Percentiles rank a stretch among this genome's conserved stretches.
These are phyloP conservation scores for Trididemnum miniatum DNA, from an alignment of 23 tunicate genomes.

Conservation along the genomic window DNA sequence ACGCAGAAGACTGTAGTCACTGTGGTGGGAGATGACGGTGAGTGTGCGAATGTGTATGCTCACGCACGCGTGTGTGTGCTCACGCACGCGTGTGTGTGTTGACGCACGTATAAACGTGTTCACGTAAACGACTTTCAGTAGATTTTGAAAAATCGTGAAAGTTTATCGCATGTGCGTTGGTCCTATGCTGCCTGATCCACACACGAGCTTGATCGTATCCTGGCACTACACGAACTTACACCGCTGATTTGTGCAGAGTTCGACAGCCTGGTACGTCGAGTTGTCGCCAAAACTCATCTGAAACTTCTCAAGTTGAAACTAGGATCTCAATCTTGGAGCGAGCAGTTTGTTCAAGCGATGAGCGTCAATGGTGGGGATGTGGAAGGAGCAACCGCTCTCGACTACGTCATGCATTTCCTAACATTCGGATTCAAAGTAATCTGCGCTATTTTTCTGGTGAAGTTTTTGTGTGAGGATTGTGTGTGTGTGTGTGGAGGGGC, in stretches of 20 bases:
- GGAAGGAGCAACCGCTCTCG: conserved; percentile 82
- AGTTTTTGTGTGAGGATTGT: too few relatives aligned
- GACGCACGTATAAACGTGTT: too few relatives aligned
- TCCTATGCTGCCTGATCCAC: too few relatives aligned
- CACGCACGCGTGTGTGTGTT: too few relatives aligned
- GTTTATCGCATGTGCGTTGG: too few relatives aligned
- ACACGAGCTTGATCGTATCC: too few relatives aligned
- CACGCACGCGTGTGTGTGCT: too few relatives aligned
- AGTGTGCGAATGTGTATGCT: neutral
- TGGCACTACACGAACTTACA: too few relatives aligned
- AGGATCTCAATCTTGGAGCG: conserved; percentile 94
- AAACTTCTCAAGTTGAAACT: conserved; percentile 80
- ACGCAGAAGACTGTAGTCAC: conserved; percentile 93
- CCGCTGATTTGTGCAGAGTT: conserved; percentile 76
- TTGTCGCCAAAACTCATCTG: conserved; percentile 92
- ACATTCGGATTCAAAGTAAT: conserved; percentile 93
- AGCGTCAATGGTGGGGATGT: conserved; percentile 94
- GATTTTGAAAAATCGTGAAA: too few relatives aligned
- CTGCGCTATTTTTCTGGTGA: neutral
- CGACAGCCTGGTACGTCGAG: conserved; percentile 81
- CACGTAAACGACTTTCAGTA: too few relatives aligned
- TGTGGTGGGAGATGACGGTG: conserved; percentile 97
- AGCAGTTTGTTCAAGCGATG: conserved; percentile 94
- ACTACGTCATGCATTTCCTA: conserved; percentile 98
- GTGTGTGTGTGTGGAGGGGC: too few relatives aligned